Base-by-base conservation (phyloP, 2,113 vertebrate genomes). In the Protobothrops mucrosquamatus region DNA sequence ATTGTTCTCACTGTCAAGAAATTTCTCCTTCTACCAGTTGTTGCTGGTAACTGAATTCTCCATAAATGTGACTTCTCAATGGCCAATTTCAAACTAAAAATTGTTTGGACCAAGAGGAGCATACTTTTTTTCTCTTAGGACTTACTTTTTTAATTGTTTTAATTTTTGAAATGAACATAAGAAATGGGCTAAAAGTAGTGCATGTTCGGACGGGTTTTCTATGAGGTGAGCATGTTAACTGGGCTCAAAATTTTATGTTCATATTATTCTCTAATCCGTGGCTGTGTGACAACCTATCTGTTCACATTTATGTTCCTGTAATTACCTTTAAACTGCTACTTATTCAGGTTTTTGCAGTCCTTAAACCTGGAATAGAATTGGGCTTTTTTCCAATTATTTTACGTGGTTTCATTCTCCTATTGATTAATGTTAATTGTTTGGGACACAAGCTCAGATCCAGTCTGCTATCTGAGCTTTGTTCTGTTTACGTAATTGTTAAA, bases 111-210 rank as follows among this genome's bases (percentile, higher is more conserved):
- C 2, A 55, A 7, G 3, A 52, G 0, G 34, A 12, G 18, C 61
- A 12, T 3, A 64, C 43, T 8, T 12, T 0, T 0, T 9, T n/a
- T 6, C 15, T 0, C 0, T 0, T 9, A 64, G 2, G 2, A 10
- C 0, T 2, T 3, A 52, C 11, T 2, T 1, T 1, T n/a, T 4
- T 39, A 11, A 34, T 59, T 0, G 0, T 8, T 81, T 85, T 59
- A 57, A 85, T 22, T 8, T 29, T 51, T 74, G 4, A 69, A 69
- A 18, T 43, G 14, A 48, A 87, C 23, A 20, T 29, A 55, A 89
- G 56, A 87, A 14, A 46, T 0, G 1, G 23, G 22, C 8, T 34
- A 85, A n/a, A 11, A n/a, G 2, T n/a, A 18, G 26, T 2, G 26
- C 26, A 57, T 69, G 7, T 4, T 1, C 46, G 43, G 12, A 43